phyloP scores from a whole-genome alignment of 2,797 vertebrate genomes.

The Micrastur ruficollis region DNA sequence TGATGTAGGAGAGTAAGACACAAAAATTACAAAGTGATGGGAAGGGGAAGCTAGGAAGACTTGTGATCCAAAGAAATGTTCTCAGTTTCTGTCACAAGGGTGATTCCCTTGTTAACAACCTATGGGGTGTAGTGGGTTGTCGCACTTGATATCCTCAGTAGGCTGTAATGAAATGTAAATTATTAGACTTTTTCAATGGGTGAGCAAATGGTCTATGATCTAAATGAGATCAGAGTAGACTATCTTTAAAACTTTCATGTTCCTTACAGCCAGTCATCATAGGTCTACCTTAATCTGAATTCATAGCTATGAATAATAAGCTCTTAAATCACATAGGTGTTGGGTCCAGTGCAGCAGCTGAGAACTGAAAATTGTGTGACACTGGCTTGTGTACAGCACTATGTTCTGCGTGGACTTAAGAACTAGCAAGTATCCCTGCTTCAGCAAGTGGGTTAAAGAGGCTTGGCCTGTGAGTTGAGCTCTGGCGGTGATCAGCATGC shows the following conservation, averaged over 20 bases:
- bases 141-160: not conserved
- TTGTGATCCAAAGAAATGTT: not conserved
- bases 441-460: not conserved
- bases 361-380: accelerated
- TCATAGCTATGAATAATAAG: not conserved
- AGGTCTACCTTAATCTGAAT: not conserved
- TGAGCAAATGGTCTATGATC: not conserved
- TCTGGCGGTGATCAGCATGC: not conserved
- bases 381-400: not conserved
- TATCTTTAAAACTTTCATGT: not conserved
- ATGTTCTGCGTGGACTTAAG: accelerated
- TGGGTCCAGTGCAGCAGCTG: not conserved
- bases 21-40: not conserved
- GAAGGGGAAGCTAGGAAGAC: not conserved
- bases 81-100: not conserved
- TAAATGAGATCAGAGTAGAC: not conserved
- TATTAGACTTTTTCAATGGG: not conserved
- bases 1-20: not conserved
- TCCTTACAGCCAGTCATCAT: not conserved
- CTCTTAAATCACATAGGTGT: not conserved
- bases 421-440: not conserved
- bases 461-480: not conserved
- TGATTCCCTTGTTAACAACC: not conserved
- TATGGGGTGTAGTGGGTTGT: not conserved
- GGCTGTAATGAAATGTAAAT: not conserved